Percentiles rank a stretch among this genome's conserved stretches.
phyloP scores from a whole-genome alignment of 2,113 vertebrate genomes.

The Planiliza haematocheilus region DNA sequence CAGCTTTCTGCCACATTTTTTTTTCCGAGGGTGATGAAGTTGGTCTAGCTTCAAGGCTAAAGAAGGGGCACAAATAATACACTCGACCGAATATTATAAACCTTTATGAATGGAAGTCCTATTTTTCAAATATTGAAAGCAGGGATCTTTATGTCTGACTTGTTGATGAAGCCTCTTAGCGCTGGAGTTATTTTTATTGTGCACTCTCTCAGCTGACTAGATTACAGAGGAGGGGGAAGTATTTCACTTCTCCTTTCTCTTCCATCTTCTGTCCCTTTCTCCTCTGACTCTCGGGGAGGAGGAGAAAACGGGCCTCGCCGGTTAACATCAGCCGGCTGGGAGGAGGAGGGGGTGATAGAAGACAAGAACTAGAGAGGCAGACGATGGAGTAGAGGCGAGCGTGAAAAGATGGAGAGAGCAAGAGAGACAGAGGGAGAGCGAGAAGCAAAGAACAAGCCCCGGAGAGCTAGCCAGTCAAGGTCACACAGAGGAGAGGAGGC shows the following conservation, averaged over 20 bases:
- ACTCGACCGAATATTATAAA: too few relatives aligned
- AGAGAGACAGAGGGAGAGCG: conserved; percentile 61
- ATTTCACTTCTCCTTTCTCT: conserved; percentile 58
- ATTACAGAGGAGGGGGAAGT: conserved; percentile 46
- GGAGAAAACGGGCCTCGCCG: conserved; percentile 13
- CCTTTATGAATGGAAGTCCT: background rate
- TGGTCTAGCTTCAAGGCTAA: too few relatives aligned
- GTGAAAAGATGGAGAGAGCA: conserved; percentile 63
- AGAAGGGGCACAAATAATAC: too few relatives aligned
- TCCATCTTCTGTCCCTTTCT: conserved; percentile 68
- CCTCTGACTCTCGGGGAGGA: conserved; percentile 41
- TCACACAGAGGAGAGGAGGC: conserved; percentile 78
- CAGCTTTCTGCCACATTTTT: too few relatives aligned
- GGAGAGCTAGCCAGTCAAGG: conserved; percentile 80
- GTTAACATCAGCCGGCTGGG: conserved; percentile 52
- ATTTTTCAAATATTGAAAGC: background rate
- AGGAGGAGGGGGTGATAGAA: conserved; percentile 64
- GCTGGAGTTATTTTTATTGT: conserved; percentile 64
- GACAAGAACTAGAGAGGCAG: conserved; percentile 59
- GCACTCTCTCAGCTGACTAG: conserved; percentile 55
- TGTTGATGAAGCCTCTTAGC: conserved; percentile 55
- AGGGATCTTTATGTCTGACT: conserved; percentile 34
- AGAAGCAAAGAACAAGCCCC: conserved; percentile 73
- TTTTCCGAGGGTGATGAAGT: too few relatives aligned
- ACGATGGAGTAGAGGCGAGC: conserved; percentile 59